Evolutionary conservation across 1,140 invertebrate species (phyloP).

Genomic region (Nixonia krombeini): DNA sequence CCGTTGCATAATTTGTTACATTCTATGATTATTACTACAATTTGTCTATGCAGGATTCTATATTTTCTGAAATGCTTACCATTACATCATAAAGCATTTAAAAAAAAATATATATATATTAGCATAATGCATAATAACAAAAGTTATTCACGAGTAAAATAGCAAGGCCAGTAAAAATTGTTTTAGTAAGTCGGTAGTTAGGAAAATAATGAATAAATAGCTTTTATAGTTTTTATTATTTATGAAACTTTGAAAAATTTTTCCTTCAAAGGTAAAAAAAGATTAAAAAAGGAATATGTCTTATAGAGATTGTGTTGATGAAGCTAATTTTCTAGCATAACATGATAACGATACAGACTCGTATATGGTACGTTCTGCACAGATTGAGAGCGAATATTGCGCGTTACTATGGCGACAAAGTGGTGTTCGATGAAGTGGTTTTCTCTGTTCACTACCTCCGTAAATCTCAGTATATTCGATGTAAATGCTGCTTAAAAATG

Average conservation of each 20-base stretch:
- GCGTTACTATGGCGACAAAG: slow-evolving; percentile 69
- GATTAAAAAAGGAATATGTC: no score
- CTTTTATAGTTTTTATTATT: background rate
- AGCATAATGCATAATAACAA: no score
- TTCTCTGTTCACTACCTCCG: slow-evolving; percentile 35
- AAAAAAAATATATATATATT: no score
- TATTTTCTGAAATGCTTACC: background rate
- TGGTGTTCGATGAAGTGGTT: slow-evolving; percentile 67
- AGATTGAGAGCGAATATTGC: slow-evolving; percentile 57
- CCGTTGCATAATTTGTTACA: no score
- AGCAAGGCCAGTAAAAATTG: no score
- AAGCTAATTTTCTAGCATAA: slow-evolving; percentile 13
- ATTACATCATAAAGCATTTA: no score
- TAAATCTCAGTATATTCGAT: slow-evolving; percentile 28
- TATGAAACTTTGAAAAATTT: background rate
- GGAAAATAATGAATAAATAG: no score
- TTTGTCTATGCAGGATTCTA: no score
- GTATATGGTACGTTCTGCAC: slow-evolving; percentile 16
- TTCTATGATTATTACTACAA: no score
- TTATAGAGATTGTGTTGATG: slow-evolving; percentile 13
- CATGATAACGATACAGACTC: slow-evolving; percentile 20
- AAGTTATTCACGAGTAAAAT: no score
- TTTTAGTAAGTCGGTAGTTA: no score
- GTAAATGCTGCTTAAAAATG: slow-evolving; percentile 9
- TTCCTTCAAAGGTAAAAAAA: no score